Conservation (phyloP, 2,888 invertebrate species). For the Biston betularia region DNA sequence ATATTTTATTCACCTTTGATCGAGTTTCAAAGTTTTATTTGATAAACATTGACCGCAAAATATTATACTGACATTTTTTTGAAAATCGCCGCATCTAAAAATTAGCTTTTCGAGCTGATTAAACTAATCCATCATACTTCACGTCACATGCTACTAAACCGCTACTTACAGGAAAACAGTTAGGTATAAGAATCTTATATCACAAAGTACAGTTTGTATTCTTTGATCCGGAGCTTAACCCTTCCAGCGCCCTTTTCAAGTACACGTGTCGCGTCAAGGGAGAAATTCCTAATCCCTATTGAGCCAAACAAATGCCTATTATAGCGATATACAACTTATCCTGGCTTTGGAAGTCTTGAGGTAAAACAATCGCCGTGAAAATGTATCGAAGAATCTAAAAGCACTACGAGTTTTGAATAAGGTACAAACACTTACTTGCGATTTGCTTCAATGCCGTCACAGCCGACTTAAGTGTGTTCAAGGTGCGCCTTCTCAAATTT, state of each 20-base stretch:
- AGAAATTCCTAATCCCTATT: slow-evolving; percentile 18
- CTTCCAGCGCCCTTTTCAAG: slow-evolving; percentile 11
- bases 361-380: slow-evolving; percentile 19
- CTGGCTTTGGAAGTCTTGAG: background rate
- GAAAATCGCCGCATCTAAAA: background rate
- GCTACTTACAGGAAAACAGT: slow-evolving; percentile 9
- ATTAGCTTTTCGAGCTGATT: background rate
- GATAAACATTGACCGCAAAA: too few species aligned
- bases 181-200: slow-evolving; percentile 6
- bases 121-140: slow-evolving; percentile 8
- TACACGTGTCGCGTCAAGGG: slow-evolving; percentile 16
- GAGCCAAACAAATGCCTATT: slow-evolving; percentile 16
- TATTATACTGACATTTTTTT: background rate
- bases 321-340: slow-evolving; percentile 15
- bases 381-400: slow-evolving; percentile 39
- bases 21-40: background rate
- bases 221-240: slow-evolving; percentile 22
- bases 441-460: slow-evolving; percentile 80
- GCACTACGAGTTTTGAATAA: too few species aligned
- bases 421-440: slow-evolving; percentile 71
- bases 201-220: slow-evolving; percentile 7
- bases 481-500: slow-evolving; percentile 76
- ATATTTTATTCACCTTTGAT: slow-evolving; percentile 19
- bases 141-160: background rate
- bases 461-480: slow-evolving; percentile 79